Evolutionary conservation across 2,888 invertebrate genomes (phyloP).

Genomic region (Eustalomyia histrio): DNA sequence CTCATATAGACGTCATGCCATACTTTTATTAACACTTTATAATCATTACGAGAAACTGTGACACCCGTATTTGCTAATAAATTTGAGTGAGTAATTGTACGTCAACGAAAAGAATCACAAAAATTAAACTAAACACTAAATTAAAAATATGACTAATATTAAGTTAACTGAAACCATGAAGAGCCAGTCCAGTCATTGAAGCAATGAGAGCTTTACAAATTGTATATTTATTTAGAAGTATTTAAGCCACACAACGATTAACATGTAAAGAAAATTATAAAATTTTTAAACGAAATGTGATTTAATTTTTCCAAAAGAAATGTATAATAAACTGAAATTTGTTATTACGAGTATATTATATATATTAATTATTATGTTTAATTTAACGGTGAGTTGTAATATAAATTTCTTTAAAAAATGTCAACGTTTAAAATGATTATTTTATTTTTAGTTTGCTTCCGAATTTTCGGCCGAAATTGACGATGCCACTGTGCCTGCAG

Average conservation of each 20-base stretch:
- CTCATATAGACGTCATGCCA: no score
- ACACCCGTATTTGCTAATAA: not conserved
- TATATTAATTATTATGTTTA: constrained; percentile 17
- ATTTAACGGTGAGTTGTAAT: constrained; percentile 39
- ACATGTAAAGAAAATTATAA: constrained; percentile 36
- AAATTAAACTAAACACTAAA: constrained; percentile 26
- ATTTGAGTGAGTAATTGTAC: constrained; percentile 38
- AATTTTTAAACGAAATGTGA: not conserved
- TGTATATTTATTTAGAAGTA: constrained; percentile 30
- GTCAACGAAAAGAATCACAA: constrained; percentile 11
- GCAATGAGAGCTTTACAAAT: constrained; percentile 15
- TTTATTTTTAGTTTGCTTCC: constrained; percentile 20
- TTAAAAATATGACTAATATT: not conserved
- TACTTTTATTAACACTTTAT: no score
- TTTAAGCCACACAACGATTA: constrained; percentile 34
- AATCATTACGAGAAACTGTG: not conserved
- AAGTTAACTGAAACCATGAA: not conserved
- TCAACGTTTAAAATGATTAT: not conserved
- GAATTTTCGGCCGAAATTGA: constrained; percentile 50
- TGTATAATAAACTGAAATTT: constrained; percentile 37
- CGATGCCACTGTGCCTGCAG: constrained; percentile 25
- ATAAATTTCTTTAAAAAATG: not conserved
- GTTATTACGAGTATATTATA: constrained; percentile 11
- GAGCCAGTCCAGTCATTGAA: not conserved
- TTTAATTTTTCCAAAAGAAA: constrained; percentile 29